Evolutionary conservation across 30 jellyfish, hydroid and myxozoan species (phyloP).

Genomic region (Chrysaora quinquecirrha): DNA sequence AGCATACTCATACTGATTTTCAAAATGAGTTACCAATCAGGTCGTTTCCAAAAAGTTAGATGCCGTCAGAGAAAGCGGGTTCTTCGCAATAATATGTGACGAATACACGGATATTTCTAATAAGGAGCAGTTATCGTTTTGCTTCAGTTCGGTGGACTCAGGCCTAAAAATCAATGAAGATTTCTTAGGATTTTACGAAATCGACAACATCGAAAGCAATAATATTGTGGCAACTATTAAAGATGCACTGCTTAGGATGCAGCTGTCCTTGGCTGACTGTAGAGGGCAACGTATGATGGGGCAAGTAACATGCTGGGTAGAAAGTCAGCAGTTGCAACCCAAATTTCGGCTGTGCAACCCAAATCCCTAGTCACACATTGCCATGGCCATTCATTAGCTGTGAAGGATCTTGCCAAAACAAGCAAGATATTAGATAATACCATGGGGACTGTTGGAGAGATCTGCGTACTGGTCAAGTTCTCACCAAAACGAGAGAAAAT

Average conservation of each 20-base stretch:
- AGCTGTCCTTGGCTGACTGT: slow-evolving; percentile 66
- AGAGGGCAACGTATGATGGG: slow-evolving; percentile 78
- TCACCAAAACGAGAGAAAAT: slow-evolving; percentile 53
- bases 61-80: slow-evolving; percentile 19
- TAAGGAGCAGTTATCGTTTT: too few species aligned
- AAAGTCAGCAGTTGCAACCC: slow-evolving; percentile 79
- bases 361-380: slow-evolving; percentile 74
- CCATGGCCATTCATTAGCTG: slow-evolving; percentile 75
- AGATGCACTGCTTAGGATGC: slow-evolving; percentile 63
- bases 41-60: slow-evolving; percentile 31
- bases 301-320: slow-evolving; percentile 85
- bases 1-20: slow-evolving; percentile 45
- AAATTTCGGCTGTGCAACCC: slow-evolving; percentile 59
- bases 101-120: slow-evolving; percentile 78
- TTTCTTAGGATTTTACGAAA: slow-evolving; percentile 70
- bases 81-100: slow-evolving; percentile 71
- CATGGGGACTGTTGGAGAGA: slow-evolving; percentile 68
- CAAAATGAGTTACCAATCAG: slow-evolving; percentile 50
- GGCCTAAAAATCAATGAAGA: slow-evolving; percentile 51
- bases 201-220: slow-evolving; percentile 57
- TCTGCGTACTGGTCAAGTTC: slow-evolving; percentile 38
- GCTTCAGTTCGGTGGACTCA: slow-evolving; percentile 59
- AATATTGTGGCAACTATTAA: slow-evolving; percentile 65
- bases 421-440: slow-evolving; percentile 53
- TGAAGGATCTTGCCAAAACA: slow-evolving; percentile 48